Conservation (phyloP, 2,888 invertebrate genomes). For the Eupithecia exiguata region DNA sequence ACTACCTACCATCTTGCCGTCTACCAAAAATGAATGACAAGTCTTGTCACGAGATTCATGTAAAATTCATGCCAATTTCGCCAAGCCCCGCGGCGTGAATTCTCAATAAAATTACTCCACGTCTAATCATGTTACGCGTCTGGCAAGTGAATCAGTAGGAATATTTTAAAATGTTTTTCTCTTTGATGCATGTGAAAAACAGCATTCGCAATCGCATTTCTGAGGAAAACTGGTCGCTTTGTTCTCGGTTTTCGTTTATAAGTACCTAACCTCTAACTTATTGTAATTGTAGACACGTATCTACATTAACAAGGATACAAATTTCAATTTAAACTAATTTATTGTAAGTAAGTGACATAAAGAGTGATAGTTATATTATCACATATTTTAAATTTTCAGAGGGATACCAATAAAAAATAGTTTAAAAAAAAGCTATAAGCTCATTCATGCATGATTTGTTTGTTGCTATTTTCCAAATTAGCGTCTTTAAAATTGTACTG, state of each 20-base stretch:
- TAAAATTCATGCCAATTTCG: constrained; percentile 75
- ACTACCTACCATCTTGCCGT: constrained; percentile 46
- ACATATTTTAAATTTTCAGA: too few relatives aligned
- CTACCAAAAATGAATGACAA: constrained; percentile 68
- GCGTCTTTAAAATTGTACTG: too few relatives aligned
- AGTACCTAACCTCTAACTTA: not conserved
- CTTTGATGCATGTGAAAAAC: constrained; percentile 7
- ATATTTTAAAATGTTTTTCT: constrained; percentile 25
- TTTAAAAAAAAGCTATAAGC: too few relatives aligned
- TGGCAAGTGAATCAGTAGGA: constrained; percentile 54
- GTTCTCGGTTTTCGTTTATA: not conserved
- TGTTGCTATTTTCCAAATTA: too few relatives aligned
- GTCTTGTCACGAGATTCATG: constrained; percentile 73
- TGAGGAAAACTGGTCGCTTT: not conserved
- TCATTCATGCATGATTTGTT: too few relatives aligned
- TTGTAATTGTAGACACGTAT: not conserved
- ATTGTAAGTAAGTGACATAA: too few relatives aligned
- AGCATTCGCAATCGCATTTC: not conserved
- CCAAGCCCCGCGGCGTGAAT: constrained; percentile 57
- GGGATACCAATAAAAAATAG: too few relatives aligned
- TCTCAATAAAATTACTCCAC: constrained; percentile 74
- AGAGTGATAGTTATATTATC: too few relatives aligned
- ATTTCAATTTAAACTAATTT: not conserved
- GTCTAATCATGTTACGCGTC: constrained; percentile 74
- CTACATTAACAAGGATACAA: not conserved